A percentile compares a stretch with the other conserved stretches of the same genome.
Evolutionary conservation across 2,888 invertebrate genomes (phyloP).

Genomic region (Noctua pronuba): DNA sequence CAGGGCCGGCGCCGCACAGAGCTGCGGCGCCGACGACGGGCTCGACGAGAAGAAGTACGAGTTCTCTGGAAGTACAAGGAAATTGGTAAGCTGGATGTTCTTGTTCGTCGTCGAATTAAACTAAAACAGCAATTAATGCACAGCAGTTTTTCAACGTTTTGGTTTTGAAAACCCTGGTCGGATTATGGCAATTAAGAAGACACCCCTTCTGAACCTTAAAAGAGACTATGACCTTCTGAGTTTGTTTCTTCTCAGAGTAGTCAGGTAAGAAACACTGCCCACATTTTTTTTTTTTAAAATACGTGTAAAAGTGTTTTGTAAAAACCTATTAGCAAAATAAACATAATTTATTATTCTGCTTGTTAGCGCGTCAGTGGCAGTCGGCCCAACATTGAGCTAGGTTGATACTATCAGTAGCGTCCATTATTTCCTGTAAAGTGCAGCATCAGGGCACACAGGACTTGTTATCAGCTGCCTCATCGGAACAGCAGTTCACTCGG

Average conservation of each 20-base stretch:
- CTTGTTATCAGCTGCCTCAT: background rate
- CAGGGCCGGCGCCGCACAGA: conserved; percentile 31
- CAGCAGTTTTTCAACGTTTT: background rate
- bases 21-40: conserved; percentile 62
- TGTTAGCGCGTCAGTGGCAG: background rate
- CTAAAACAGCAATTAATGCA: background rate
- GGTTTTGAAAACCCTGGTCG: background rate
- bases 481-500: background rate
- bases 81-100: background rate
- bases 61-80: conserved; percentile 63
- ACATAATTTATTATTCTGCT: background rate
- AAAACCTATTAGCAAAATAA: no score
- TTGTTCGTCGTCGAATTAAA: background rate
- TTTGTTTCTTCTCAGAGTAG: no score
- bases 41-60: conserved; percentile 74
- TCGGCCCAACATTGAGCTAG: background rate
- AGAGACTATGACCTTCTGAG: no score
- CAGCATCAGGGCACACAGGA: background rate
- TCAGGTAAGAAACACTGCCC: no score
- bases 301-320: no score
- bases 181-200: background rate
- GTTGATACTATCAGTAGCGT: background rate
- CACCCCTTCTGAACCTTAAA: background rate
- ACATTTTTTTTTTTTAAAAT: no score
- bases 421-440: no score